Conservation (phyloP, 2,113 vertebrate species). For the Indicator indicator region DNA sequence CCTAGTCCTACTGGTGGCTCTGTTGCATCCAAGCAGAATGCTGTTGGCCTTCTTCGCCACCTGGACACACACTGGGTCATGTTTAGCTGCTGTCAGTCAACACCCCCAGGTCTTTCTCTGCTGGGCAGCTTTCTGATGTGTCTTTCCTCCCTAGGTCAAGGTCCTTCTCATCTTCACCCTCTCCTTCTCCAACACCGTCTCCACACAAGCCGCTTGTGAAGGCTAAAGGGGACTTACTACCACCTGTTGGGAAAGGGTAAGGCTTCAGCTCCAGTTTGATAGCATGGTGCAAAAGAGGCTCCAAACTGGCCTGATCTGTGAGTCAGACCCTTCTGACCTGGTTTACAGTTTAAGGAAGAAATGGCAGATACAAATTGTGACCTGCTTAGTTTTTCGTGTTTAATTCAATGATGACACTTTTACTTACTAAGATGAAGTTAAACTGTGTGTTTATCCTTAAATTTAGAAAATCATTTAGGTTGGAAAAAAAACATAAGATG, state of each 20-base stretch:
- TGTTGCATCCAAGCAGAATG: no score
- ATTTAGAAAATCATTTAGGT: not conserved
- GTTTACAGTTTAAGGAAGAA: not conserved
- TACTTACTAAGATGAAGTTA: not conserved
- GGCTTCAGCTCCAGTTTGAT: not conserved
- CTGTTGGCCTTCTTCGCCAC: no score
- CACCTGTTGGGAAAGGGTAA: conserved; percentile 84
- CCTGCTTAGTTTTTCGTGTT: not conserved
- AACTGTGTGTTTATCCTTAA: not conserved
- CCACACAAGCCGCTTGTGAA: conserved; percentile 83
- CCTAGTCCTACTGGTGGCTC: no score
- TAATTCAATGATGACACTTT: not conserved
- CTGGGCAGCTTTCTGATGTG: not conserved
- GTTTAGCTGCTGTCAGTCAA: no score
- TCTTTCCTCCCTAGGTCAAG: conserved; percentile 80
- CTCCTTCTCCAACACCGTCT: conserved; percentile 87
- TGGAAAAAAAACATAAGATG: not conserved
- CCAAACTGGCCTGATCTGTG: not conserved
- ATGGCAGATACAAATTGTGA: not conserved
- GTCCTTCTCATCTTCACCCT: conserved; percentile 90
- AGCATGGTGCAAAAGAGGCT: not conserved
- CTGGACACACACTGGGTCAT: no score
- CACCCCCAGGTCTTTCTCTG: no score
- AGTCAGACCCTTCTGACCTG: not conserved
- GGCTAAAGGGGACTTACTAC: conserved; percentile 84